Conservation (phyloP, 2,888 invertebrate genomes). For the Alcis repandata region DNA sequence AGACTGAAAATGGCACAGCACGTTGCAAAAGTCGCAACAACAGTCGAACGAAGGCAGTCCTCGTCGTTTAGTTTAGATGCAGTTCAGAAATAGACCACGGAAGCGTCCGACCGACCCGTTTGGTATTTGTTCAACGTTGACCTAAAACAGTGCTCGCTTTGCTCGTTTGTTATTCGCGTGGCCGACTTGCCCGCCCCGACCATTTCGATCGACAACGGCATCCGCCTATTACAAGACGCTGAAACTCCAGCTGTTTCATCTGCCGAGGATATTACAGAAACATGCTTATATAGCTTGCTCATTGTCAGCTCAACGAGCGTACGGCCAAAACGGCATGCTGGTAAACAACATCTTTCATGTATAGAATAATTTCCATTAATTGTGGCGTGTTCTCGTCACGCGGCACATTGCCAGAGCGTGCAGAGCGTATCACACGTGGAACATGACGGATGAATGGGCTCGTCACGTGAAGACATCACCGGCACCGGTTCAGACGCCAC, state of each 20-base stretch:
- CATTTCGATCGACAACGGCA: constrained; percentile 58
- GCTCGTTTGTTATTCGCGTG: constrained; percentile 84
- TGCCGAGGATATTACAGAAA: not conserved
- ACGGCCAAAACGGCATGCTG: constrained; percentile 41
- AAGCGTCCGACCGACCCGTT: constrained; percentile 85
- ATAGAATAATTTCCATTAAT: constrained; percentile 60
- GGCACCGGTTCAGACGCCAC: constrained; percentile 32
- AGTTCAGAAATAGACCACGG: constrained; percentile 85
- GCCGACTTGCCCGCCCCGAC: constrained; percentile 66
- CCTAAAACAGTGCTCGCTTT: constrained; percentile 86
- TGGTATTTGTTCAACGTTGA: constrained; percentile 87
- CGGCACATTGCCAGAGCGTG: constrained; percentile 79
- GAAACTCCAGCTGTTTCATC: constrained; percentile 20
- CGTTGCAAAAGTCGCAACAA: constrained; percentile 73
- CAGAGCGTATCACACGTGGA: constrained; percentile 69
- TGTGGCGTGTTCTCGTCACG: constrained; percentile 71
- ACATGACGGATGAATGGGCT: constrained; percentile 80
- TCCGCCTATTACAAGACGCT: constrained; percentile 45
- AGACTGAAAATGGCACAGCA: constrained; percentile 42
- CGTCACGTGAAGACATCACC: constrained; percentile 65
- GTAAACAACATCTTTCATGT: constrained; percentile 51
- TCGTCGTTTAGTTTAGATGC: constrained; percentile 78
- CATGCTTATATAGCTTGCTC: constrained; percentile 18
- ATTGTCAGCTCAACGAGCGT: constrained; percentile 6
- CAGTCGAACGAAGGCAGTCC: constrained; percentile 65